Evolutionary conservation across 2,113 vertebrate species (phyloP), one percentile per base, ranked within the genome.

Genomic region (Nansenia antarctica): DNA sequence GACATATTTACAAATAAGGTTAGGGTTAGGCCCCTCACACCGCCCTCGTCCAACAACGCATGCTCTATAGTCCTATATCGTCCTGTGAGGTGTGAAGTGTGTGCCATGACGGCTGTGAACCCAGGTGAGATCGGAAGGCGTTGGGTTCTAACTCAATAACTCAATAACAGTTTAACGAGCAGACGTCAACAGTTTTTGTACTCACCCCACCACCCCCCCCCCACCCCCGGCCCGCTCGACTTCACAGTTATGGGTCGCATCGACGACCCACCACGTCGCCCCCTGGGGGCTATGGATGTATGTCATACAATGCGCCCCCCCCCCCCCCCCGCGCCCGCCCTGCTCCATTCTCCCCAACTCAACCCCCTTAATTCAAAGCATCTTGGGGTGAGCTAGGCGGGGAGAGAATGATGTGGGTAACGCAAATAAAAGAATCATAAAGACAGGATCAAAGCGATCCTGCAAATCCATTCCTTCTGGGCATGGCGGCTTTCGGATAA

Each of bases 391-490:
- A 93, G 92, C 87, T 91, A 82, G 71, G 85, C 78, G 65, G n/a
- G n/a, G 83, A 82, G 70, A 91, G 90, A 85, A 95, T 94, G 95
- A 95, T 94, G 93, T 94, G 95, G 93, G 91, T 91, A 85, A 93
- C 91, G 83, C 92, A 93, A 94, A 95, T 92, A 88, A 93, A 94
- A 93, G 81, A 93, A 89, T 91, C 91, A 92, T 88, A 85, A 88
- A 90, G 91, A 78, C 71, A 85, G 92, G 94, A 95, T 97, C 95
- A 96, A 95, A 96, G 94, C 57, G 1, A 72, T 65, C 4, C 76
- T 89, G 87, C 87, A 95, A 94, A 96, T 94, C 87, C 85, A 29
- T 94, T 95, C 95, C 95, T 94, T 94, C 94, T 95, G 95, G 92
- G 86, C 86, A 88, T 77, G 84, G 57, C 72, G 79, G 79, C 76